Conservation (phyloP, 2,113 vertebrate species). For the Osmerus mordax region DNA sequence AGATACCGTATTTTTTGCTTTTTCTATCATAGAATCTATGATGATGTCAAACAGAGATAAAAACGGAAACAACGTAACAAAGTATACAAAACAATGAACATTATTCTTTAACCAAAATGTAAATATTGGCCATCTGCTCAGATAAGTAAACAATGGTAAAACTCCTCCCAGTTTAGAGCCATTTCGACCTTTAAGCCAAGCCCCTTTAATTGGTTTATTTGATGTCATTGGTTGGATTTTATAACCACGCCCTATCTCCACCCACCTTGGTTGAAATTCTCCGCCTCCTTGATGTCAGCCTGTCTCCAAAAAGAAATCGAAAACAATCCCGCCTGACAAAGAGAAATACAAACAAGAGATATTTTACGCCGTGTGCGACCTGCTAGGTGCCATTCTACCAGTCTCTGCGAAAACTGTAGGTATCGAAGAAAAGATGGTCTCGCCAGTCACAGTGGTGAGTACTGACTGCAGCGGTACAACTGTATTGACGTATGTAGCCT, state of each 20-base stretch:
- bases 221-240: slow-evolving; percentile 50
- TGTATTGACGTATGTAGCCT: not conserved
- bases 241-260: slow-evolving; percentile 22
- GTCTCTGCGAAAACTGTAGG: not conserved
- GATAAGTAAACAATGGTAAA: slow-evolving; percentile 50
- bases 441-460: slow-evolving; percentile 78
- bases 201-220: not conserved
- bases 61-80: not conserved
- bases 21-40: no score
- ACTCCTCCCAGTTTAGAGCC: slow-evolving; percentile 46
- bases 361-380: no score
- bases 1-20: no score
- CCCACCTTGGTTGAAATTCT: slow-evolving; percentile 23
- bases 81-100: not conserved
- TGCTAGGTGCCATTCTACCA: no score
- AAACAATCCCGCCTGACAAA: slow-evolving; percentile 65
- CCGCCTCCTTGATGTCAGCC: slow-evolving; percentile 49
- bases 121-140: slow-evolving; percentile 68
- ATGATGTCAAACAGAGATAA: no score
- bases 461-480: no score
- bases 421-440: slow-evolving; percentile 67
- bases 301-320: slow-evolving; percentile 65
- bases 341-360: not conserved
- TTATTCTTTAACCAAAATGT: slow-evolving; percentile 35
- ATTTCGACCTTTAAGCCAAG: not conserved